Evolutionary conservation across 2,113 vertebrate genomes (phyloP).

Genomic region (Cyanocitta stelleri): DNA sequence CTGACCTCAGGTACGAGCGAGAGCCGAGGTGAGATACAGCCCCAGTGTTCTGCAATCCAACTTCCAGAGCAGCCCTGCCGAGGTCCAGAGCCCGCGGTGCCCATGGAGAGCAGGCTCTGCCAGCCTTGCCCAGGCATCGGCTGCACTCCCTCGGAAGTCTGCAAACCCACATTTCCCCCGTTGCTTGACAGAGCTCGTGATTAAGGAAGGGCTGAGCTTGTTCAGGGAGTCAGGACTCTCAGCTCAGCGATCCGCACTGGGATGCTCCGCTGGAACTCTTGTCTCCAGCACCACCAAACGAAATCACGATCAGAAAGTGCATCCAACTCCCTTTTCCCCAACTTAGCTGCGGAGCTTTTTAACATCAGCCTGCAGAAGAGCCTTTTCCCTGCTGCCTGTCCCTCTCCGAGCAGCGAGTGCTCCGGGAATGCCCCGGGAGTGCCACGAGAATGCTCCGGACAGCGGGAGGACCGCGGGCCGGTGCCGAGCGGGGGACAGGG

Average conservation of each 20-base stretch:
- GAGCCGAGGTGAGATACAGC: neutral
- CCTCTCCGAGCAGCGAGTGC: neutral
- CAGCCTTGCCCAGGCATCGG: neutral
- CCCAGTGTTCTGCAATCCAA: fast-evolving
- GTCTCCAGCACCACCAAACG: neutral
- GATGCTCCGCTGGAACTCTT: fast-evolving
- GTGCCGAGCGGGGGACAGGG: neutral
- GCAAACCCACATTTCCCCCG: too few relatives aligned
- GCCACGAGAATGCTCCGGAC: too few relatives aligned
- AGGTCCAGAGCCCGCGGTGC: fast-evolving
- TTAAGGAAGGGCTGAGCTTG: neutral
- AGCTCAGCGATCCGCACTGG: neutral
- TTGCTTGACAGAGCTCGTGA: fast-evolving
- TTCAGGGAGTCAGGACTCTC: neutral
- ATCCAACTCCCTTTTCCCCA: neutral
- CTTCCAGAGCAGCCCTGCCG: neutral
- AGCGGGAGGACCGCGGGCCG: neutral
- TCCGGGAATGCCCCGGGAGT: neutral
- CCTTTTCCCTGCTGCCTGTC: neutral
- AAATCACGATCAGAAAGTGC: fast-evolving
- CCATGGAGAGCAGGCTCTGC: fast-evolving
- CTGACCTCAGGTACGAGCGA: fast-evolving
- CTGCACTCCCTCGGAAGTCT: fast-evolving
- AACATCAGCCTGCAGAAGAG: neutral
- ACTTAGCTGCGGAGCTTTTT: neutral